phyloP scores from a whole-genome alignment of 2,113 vertebrate genomes.

The Chroicocephalus ridibundus region DNA sequence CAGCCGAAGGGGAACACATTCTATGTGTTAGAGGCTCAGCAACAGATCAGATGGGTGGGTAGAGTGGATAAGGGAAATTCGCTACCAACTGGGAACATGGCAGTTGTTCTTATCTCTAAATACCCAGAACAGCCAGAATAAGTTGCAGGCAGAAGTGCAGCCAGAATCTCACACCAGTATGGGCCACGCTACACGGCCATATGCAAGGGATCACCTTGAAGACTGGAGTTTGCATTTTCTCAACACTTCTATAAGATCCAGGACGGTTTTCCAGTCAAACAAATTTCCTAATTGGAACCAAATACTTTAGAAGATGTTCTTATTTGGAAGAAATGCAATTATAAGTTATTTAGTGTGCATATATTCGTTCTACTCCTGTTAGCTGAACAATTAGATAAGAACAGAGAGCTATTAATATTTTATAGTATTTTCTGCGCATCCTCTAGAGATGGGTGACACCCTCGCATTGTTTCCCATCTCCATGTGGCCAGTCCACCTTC shows the following conservation, averaged over 20 bases:
- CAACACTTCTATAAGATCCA: background rate
- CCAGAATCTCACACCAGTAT: background rate
- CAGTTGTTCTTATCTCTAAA: background rate
- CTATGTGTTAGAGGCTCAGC: background rate
- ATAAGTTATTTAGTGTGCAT: background rate
- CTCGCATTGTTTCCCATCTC: background rate
- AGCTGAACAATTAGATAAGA: background rate
- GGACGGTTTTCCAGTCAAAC: background rate
- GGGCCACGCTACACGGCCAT: background rate
- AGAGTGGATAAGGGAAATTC: background rate
- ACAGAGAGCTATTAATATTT: background rate
- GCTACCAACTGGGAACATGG: background rate
- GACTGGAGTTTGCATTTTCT: background rate
- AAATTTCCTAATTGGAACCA: background rate
- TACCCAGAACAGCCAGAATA: background rate
- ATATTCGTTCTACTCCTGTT: background rate
- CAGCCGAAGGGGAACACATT: background rate
- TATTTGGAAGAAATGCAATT: background rate
- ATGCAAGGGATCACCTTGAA: background rate
- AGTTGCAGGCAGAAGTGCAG: background rate
- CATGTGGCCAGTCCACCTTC: background rate
- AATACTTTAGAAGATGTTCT: background rate
- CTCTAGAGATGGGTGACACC: background rate
- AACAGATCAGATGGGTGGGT: background rate
- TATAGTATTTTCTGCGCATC: background rate